Percentiles rank a stretch among this genome's conserved stretches.
These are phyloP conservation scores for Boulengeromyrus knoepffleri DNA, from an alignment of 2,113 vertebrate genomes.

Conservation along the genomic window DNA sequence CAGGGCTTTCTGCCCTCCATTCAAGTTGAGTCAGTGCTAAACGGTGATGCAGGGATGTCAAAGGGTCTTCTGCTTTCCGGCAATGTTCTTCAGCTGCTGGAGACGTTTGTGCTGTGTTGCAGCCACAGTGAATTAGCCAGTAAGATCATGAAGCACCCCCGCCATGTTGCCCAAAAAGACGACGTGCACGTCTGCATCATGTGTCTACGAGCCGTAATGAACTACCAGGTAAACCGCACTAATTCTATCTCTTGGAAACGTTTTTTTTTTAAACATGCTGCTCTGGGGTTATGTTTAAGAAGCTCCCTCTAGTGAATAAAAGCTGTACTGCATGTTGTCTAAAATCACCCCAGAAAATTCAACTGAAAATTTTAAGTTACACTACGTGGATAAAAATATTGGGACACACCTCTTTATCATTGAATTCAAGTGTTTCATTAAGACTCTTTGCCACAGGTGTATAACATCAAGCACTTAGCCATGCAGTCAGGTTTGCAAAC, in stretches of 20 bases:
- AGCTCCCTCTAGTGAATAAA: neutral
- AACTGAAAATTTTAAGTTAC: neutral
- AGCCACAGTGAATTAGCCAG: conserved; percentile 78
- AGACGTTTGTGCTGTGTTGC: conserved; percentile 41
- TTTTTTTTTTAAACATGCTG: neutral
- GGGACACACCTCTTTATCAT: neutral
- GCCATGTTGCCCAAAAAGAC: conserved; percentile 93
- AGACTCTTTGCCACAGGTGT: neutral
- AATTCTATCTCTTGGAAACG: neutral
- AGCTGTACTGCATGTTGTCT: neutral
- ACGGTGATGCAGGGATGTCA: neutral
- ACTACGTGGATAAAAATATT: neutral
- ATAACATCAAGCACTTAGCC: neutral
- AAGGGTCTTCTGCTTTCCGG: neutral
- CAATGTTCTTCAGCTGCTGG: neutral
- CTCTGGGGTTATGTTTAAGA: neutral
- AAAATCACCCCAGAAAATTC: neutral
- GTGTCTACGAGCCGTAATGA: conserved; percentile 95
- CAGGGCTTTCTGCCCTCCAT: neutral
- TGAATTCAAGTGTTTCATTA: neutral
- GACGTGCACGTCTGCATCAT: conserved; percentile 97
- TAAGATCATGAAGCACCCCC: conserved; percentile 88
- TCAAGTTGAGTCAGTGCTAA: neutral
- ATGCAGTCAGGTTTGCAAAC: neutral
- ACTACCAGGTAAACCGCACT: conserved; percentile 80